A percentile compares a stretch with the other conserved stretches of the same genome.
phyloP scores from a whole-genome alignment of 2,888 invertebrate genomes.

The Netelia virgata region DNA sequence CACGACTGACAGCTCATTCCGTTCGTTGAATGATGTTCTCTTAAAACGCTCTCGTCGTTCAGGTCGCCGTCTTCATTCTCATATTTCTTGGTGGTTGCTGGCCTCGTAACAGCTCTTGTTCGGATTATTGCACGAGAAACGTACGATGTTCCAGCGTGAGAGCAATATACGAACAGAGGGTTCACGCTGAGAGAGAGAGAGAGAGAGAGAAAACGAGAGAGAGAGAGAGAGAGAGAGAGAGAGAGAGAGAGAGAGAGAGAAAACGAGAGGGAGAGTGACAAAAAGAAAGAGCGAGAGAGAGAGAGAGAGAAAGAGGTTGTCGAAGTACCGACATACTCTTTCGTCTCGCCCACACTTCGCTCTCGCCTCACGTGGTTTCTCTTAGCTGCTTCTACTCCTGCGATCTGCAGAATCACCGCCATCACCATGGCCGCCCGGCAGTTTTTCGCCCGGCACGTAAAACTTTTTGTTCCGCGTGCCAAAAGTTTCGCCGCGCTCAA shows the following conservation, averaged over 20 bases:
- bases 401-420: conserved; percentile 56
- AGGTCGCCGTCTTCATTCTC: conserved; percentile 2
- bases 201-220: background rate
- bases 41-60: conserved; percentile 3
- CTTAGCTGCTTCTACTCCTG: conserved; percentile 55
- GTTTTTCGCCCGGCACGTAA: conserved; percentile 63
- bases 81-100: background rate
- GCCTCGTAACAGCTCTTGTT: conserved; percentile 40
- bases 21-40: conserved; percentile 9
- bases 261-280: background rate
- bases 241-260: conserved; percentile 9
- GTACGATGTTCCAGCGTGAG: conserved; percentile 42
- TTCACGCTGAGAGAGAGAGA: conserved; percentile 15
- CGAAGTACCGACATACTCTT: conserved; percentile 50
- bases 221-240: conserved; percentile 1
- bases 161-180: conserved; percentile 33
- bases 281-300: background rate
- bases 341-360: conserved; percentile 35
- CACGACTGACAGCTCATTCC: conserved; percentile 14
- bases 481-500: conserved; percentile 72
- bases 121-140: conserved; percentile 52
- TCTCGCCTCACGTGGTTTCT: conserved; percentile 41
- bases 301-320: conserved; percentile 21
- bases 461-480: conserved; percentile 72
- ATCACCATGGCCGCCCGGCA: conserved; percentile 53